phyloP scores from a whole-genome alignment of 2,797 vertebrate genomes.

The Clarias fuscus region DNA sequence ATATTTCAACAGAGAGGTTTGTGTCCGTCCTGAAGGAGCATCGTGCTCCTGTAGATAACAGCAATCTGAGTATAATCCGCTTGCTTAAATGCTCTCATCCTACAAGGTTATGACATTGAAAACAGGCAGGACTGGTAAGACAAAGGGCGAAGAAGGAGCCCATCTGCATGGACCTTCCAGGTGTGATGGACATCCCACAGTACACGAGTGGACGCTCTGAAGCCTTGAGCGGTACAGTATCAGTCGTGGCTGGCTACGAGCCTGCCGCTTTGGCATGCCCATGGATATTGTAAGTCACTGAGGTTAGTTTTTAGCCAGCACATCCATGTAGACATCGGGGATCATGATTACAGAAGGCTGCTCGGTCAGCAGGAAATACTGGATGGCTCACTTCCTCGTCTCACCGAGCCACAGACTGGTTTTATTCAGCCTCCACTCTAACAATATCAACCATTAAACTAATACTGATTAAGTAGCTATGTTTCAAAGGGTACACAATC shows the following conservation, averaged over 20 bases:
- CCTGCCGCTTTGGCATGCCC: conserved; percentile 71
- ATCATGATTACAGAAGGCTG: conserved; percentile 80
- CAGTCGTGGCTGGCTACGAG: too few species aligned
- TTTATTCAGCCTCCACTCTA: neutral
- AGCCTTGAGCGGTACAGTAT: neutral
- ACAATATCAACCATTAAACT: neutral
- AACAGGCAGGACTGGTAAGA: conserved; percentile 20
- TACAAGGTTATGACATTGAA: conserved; percentile 64
- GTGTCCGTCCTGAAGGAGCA: conserved; percentile 61
- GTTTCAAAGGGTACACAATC: conserved; percentile 62
- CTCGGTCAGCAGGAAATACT: conserved; percentile 78
- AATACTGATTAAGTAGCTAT: neutral
- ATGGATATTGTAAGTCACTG: conserved; percentile 70
- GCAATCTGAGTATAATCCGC: conserved; percentile 63
- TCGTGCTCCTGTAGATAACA: conserved; percentile 50
- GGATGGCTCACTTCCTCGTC: conserved; percentile 76
- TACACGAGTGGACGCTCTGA: neutral
- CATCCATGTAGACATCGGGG: conserved; percentile 76
- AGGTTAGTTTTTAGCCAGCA: conserved; percentile 76
- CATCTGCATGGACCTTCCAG: too few species aligned
- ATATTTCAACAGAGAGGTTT: conserved; percentile 68
- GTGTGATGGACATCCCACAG: too few species aligned
- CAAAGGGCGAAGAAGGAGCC: neutral
- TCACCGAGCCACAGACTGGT: conserved; percentile 60
- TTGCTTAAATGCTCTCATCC: conserved; percentile 69